Conservation (phyloP, 2,888 invertebrate genomes). For the Drosophila mimetica region DNA sequence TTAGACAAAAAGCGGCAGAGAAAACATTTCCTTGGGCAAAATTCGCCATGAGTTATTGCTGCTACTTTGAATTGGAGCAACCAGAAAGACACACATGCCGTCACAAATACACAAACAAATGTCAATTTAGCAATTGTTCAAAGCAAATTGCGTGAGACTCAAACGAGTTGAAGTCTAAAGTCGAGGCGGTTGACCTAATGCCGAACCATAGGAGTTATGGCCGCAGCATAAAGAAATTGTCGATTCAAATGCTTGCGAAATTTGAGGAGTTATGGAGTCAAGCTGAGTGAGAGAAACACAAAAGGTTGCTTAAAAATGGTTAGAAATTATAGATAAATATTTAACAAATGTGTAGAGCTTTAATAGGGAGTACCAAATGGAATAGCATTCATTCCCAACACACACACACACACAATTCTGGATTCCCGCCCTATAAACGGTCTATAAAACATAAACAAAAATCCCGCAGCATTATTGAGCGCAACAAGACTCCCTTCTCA, state of each 20-base stretch:
- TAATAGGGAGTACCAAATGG: no score
- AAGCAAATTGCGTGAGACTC: constrained; percentile 68
- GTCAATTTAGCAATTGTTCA: constrained; percentile 66
- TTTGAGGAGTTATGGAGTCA: neutral
- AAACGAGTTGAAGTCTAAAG: constrained; percentile 40
- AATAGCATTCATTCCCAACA: neutral
- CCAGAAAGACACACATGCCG: constrained; percentile 10
- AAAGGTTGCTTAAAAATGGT: neutral
- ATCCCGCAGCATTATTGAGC: constrained; percentile 9
- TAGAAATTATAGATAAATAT: neutral
- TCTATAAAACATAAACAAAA: constrained; percentile 2
- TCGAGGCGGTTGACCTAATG: constrained; percentile 31
- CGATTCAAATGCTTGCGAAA: constrained; percentile 13
- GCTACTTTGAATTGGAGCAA: constrained; percentile 30
- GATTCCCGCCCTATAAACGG: neutral
- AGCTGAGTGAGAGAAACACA: neutral
- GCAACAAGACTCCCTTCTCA: constrained; percentile 6
- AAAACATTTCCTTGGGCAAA: constrained; percentile 6
- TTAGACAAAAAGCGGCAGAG: neutral
- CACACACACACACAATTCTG: neutral
- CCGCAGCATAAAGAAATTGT: constrained; percentile 1
- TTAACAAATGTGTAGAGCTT: no score
- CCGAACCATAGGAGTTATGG: constrained; percentile 8
- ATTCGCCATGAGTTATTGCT: constrained; percentile 7
- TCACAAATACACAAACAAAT: constrained; percentile 26